A percentile compares a stretch with the other conserved stretches of the same genome.
These are phyloP conservation scores for Myotis lucifugus DNA, from an alignment of 2,113 vertebrate species.

Conservation along the genomic window DNA sequence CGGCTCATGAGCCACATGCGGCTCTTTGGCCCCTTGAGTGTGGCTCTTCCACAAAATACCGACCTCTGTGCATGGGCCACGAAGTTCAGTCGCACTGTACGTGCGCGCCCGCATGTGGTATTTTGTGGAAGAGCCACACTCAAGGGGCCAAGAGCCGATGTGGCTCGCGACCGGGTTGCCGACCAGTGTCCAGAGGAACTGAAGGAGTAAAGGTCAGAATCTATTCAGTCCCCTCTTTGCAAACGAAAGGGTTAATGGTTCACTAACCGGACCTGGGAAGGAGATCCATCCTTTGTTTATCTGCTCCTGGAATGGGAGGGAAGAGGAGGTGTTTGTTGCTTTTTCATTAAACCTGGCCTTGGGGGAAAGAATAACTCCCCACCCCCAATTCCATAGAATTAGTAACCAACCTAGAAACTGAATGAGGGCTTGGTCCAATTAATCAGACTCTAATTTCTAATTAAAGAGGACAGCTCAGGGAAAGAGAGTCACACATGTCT, in stretches of 20 bases:
- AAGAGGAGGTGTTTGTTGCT: not conserved
- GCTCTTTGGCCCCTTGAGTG: no score
- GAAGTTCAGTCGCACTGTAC: no score
- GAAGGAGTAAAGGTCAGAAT: not conserved
- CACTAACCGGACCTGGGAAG: no score
- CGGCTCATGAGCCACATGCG: no score
- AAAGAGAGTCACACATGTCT: not conserved
- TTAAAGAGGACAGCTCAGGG: not conserved
- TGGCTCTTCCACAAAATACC: no score
- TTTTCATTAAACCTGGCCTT: not conserved
- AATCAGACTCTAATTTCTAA: not conserved
- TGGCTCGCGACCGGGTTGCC: no score
- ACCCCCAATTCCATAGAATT: not conserved
- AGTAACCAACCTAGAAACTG: constrained; percentile 24
- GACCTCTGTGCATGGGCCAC: no score
- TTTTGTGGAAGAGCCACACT: no score
- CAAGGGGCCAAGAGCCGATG: no score
- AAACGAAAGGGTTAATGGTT: not conserved
- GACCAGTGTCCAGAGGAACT: not conserved
- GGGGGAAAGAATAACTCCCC: not conserved
- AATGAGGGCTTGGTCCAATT: not conserved
- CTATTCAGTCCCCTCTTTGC: not conserved
- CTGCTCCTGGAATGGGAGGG: not conserved
- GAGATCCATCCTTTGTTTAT: no score
- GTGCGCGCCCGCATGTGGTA: no score